Evolutionary conservation across 2,797 vertebrate species (phyloP), one percentile per base, ranked within the genome.

Genomic region (Dermochelys coriacea): DNA sequence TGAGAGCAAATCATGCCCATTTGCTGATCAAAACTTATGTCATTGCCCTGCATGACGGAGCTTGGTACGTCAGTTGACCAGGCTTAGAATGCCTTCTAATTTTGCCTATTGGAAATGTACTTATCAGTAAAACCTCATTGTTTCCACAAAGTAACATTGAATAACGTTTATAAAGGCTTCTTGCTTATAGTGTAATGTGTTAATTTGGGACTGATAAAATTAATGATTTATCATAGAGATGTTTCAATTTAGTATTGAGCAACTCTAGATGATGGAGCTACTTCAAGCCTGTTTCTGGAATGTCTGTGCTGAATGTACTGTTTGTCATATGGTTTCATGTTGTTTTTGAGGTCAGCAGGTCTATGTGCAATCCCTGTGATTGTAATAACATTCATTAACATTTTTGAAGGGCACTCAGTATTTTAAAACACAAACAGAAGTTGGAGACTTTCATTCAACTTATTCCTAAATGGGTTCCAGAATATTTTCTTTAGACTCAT

Each of bases 71-170:
- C 54, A 55, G 23, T 10, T 27, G 89, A 78, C 1, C 25, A 78
- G 6, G 47, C 45, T n/a, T 27, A 84, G n/a, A 96, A 94, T 57
- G 50, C 87, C 89, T 91, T 91, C 90, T 75, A 95, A 47, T 89
- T 94, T 34, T 31, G 59, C 52, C 54, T 92, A 47, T 82, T 88
- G 84, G 86, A 91, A 94, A 84, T 54, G 18, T 19, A 92, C 90
- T 86, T n/a, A 92, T 82, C 27, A 49, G 80, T 50, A 89, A 89
- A 93, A 45, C 5, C 5, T 74, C 47, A 75, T 31, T 2, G 15
- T 77, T 91, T 41, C 50, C n/a, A 91, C 92, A 96, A 21, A 93
- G 68, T 25, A 92, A 85, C 50, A 81, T 52, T 8, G 16, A 52
- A 49, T 49, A 3, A 49, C 3, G 2, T 18, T 52, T 52, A 52